Base-by-base conservation (phyloP, 1,140 invertebrate species). In the Drosophila athabasca region DNA sequence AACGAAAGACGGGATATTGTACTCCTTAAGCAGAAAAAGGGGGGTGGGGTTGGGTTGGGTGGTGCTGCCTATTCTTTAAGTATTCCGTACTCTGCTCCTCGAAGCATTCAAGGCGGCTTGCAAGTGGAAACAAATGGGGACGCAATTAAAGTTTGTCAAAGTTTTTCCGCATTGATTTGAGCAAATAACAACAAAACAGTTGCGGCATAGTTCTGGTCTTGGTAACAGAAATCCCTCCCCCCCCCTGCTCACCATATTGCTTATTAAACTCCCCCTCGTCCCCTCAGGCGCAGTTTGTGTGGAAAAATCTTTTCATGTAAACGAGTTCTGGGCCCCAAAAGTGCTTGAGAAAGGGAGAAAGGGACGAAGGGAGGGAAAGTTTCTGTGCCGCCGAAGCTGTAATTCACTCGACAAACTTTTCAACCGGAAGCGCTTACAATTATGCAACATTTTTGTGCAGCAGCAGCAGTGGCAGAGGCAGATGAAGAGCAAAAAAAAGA, bases 401-500 rank as follows among this genome's bases (percentile, higher is more conserved):
- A 84, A 85, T 85, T 85, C 81, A 85, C 69, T 75, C 66, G 75
- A 70, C 81, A 89, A 89, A 82, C 71, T 88, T 82, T 77, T 74
- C 64, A 83, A 83, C 70, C 75, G 83, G 83, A 88, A 87, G 79
- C 72, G 83, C 79, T 88, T 83, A 88, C 81, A 88, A 88, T 88
- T 88, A 88, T 88, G 84, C 83, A 88, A 87, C 82, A 87, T 87
- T 87, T 88, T 89, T 83, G 83, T 88, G 83, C 84, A 69, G 67
- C 77, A 80, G 49, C 41, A 29, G 49, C 60, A 57, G 29, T 9
- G 19, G 29, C 8, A 53, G 51, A 6, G 13, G 31, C 6, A 39
- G 35, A 13, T 9, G 31, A 9, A 35, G 31, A 35, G 9, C 29
- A 31, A 31, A 31, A 7, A 0, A 11, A 39, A 24, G 43, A 66